phyloP scores from a whole-genome alignment of 1,140 invertebrate genomes.

The Bombus vancouverensis region DNA sequence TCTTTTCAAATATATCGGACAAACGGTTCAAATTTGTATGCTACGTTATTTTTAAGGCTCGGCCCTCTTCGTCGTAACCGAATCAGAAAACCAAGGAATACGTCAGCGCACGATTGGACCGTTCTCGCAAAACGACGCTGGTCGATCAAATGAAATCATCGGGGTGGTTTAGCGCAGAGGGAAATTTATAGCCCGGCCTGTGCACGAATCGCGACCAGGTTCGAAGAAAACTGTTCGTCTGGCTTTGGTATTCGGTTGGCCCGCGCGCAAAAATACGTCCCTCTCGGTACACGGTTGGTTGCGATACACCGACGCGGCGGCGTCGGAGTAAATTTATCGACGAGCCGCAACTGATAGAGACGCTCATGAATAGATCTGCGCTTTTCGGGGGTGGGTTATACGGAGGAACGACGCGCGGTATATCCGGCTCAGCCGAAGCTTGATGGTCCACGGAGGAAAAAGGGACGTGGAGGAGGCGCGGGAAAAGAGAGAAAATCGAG shows the following conservation, averaged over 20 bases:
- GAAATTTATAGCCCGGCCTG: constrained; percentile 64
- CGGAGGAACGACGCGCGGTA: constrained; percentile 61
- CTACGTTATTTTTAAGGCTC: not conserved
- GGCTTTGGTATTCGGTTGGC: constrained; percentile 40
- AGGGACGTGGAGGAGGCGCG: not conserved
- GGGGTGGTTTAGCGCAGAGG: not conserved
- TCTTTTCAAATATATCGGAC: not conserved
- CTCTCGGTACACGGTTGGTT: constrained; percentile 36
- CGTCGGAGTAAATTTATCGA: constrained; percentile 73
- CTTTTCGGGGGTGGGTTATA: constrained; percentile 70
- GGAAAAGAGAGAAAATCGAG: constrained; percentile 25
- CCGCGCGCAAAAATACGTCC: constrained; percentile 62
- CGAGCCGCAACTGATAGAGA: constrained; percentile 69
- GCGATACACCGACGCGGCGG: constrained; percentile 34
- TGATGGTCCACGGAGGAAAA: constrained; percentile 60
- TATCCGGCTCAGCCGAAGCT: constrained; percentile 65
- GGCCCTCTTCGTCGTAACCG: not conserved
- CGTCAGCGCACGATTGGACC: not conserved
- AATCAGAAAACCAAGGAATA: not conserved
- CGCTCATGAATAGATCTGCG: constrained; percentile 77
- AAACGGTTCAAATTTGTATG: not conserved
- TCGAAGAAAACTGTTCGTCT: constrained; percentile 19
- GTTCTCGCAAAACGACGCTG: not conserved
- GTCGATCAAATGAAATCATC: constrained; percentile 59
- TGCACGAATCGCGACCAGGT: constrained; percentile 19